A percentile compares a stretch with the other conserved stretches of the same genome.
Conservation (phyloP, 2,888 invertebrate species). For the Ochropleura leucogaster region DNA sequence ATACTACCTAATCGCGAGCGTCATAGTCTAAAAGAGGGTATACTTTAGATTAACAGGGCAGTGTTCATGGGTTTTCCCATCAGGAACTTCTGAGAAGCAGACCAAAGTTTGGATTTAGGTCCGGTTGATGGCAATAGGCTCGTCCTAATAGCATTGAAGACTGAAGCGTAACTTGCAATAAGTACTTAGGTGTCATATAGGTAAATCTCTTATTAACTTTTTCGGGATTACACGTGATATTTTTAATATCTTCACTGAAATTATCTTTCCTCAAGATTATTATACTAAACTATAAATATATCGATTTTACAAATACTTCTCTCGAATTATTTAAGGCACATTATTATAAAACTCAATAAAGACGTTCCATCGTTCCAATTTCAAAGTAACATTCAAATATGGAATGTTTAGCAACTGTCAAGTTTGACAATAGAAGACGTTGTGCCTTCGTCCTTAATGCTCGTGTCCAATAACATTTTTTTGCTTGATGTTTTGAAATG, state of each 20-base stretch:
- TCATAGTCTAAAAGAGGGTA: background rate
- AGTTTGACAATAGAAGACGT: slow-evolving; percentile 75
- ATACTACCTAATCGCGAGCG: too few relatives aligned
- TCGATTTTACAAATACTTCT: background rate
- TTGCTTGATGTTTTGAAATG: slow-evolving; percentile 70
- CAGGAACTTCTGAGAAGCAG: background rate
- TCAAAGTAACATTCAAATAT: slow-evolving; percentile 73
- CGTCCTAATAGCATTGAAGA: background rate
- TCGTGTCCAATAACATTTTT: slow-evolving; percentile 81
- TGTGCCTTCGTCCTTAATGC: slow-evolving; percentile 74
- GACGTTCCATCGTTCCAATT: slow-evolving; percentile 82
- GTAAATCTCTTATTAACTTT: background rate
- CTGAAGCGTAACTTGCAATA: background rate
- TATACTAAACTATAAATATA: background rate
- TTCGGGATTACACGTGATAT: background rate
- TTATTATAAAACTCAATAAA: slow-evolving; percentile 69
- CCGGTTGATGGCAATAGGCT: background rate
- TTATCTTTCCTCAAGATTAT: background rate
- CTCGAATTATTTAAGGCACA: slow-evolving; percentile 30
- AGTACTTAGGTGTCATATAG: background rate
- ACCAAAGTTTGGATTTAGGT: background rate
- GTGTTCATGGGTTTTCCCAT: background rate
- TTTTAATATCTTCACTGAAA: background rate
- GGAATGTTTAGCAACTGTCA: slow-evolving; percentile 85
- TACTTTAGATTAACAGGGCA: background rate